phyloP scores from a whole-genome alignment of 2,797 vertebrate species.

The Paramormyrops hopkinsi region DNA sequence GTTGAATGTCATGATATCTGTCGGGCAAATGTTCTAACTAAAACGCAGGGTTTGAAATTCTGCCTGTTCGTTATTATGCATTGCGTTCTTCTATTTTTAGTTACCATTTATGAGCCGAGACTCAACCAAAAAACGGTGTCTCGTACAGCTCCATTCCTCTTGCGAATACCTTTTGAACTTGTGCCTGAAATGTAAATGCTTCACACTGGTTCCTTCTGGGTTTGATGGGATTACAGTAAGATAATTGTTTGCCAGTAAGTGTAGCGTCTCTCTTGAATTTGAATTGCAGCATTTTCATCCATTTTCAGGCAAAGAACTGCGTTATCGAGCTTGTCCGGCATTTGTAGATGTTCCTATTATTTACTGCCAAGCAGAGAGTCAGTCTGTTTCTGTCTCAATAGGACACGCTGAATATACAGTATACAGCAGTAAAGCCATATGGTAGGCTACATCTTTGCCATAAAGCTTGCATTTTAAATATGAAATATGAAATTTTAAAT shows the following conservation, averaged over 20 bases:
- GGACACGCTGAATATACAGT: background rate
- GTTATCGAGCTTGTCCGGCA: background rate
- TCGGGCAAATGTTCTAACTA: background rate
- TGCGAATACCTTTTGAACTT: background rate
- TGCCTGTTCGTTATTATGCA: background rate
- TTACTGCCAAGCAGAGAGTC: background rate
- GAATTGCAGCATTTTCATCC: background rate
- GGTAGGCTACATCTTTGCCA: background rate
- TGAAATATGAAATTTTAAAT: too few species aligned
- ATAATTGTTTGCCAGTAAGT: background rate
- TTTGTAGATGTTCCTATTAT: background rate
- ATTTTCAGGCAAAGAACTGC: slow-evolving; percentile 18
- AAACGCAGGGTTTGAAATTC: background rate
- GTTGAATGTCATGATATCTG: background rate
- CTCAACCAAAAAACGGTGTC: background rate
- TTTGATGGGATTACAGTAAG: slow-evolving; percentile 7
- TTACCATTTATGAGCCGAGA: background rate
- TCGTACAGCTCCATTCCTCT: background rate
- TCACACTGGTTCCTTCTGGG: background rate
- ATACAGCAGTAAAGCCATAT: background rate
- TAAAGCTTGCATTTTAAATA: background rate
- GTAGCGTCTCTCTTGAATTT: background rate
- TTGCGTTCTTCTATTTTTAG: background rate
- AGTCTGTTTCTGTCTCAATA: background rate
- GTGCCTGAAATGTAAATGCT: slow-evolving; percentile 18